Evolutionary conservation across 2,797 vertebrate species (phyloP).

Genomic region (Pseudochromis fuscus): DNA sequence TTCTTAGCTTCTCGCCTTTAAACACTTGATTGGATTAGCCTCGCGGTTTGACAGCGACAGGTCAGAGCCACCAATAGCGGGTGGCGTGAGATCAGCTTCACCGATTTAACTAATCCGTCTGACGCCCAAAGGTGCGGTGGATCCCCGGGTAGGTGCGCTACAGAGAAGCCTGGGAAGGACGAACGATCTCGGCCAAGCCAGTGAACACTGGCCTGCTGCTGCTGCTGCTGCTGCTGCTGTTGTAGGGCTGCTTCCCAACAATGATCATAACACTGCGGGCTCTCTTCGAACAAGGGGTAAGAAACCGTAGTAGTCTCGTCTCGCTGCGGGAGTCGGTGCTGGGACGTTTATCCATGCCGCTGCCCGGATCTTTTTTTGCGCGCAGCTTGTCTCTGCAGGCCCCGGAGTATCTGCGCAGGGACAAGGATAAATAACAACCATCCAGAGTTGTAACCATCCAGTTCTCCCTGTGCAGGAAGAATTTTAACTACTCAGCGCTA

Average conservation of each 20-base stretch:
- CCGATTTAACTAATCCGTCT: constrained; percentile 81
- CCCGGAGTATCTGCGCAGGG: constrained; percentile 75
- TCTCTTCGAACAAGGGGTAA: constrained; percentile 82
- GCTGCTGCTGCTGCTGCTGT: constrained; percentile 36
- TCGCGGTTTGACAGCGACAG: constrained; percentile 79
- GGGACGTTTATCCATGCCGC: constrained; percentile 72
- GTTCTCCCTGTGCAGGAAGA: constrained; percentile 60
- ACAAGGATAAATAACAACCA: constrained; percentile 60
- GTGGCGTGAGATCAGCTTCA: constrained; percentile 73
- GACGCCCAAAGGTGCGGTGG: constrained; percentile 78
- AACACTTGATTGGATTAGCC: constrained; percentile 87
- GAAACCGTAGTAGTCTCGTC: constrained; percentile 56
- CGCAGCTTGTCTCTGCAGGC: constrained; percentile 73
- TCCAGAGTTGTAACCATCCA: constrained; percentile 59
- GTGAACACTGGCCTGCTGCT: constrained; percentile 54
- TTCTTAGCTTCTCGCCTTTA: constrained; percentile 82
- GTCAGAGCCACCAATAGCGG: constrained; percentile 78
- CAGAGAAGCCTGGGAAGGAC: constrained; percentile 68
- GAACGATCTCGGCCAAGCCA: constrained; percentile 57
- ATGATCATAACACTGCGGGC: constrained; percentile 83
- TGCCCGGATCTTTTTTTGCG: constrained; percentile 42
- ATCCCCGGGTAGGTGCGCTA: constrained; percentile 64
- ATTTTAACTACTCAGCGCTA: constrained; percentile 61
- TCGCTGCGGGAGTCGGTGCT: constrained; percentile 71
- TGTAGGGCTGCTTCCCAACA: constrained; percentile 65